phyloP scores from a whole-genome alignment of 2,113 vertebrate genomes.

The Zosterops lateralis region DNA sequence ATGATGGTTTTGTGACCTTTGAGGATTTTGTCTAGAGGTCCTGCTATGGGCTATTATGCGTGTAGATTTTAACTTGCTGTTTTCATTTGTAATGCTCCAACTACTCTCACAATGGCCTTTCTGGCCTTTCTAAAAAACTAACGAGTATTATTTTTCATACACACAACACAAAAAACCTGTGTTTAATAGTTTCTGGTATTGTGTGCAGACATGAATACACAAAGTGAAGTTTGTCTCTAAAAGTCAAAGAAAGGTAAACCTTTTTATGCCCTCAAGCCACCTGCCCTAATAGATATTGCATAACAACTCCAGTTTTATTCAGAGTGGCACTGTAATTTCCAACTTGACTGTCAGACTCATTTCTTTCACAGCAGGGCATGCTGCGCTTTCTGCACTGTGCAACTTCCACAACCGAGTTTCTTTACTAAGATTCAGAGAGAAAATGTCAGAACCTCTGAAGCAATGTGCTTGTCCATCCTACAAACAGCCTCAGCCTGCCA shows the following conservation, averaged over 20 bases:
- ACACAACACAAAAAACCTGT: neutral
- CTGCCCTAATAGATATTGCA: slow-evolving; percentile 7
- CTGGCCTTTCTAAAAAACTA: neutral
- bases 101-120: neutral
- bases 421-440: neutral
- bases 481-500: neutral
- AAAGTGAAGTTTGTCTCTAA: slow-evolving; percentile 3
- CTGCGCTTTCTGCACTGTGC: neutral
- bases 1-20: neutral
- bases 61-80: neutral
- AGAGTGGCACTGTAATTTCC: neutral
- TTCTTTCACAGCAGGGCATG: slow-evolving; percentile 21
- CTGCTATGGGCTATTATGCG: neutral
- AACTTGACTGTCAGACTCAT: neutral
- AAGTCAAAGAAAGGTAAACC: slow-evolving; percentile 1
- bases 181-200: neutral
- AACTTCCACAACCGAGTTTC: neutral
- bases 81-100: neutral
- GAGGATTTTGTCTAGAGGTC: neutral
- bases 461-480: neutral
- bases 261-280: neutral
- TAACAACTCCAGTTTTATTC: slow-evolving; percentile 38
- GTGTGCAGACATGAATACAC: neutral
- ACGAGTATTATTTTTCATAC: neutral
- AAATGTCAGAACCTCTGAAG: neutral